Base-by-base conservation (phyloP, 2,113 vertebrate species). In the Etheostoma spectabile region DNA sequence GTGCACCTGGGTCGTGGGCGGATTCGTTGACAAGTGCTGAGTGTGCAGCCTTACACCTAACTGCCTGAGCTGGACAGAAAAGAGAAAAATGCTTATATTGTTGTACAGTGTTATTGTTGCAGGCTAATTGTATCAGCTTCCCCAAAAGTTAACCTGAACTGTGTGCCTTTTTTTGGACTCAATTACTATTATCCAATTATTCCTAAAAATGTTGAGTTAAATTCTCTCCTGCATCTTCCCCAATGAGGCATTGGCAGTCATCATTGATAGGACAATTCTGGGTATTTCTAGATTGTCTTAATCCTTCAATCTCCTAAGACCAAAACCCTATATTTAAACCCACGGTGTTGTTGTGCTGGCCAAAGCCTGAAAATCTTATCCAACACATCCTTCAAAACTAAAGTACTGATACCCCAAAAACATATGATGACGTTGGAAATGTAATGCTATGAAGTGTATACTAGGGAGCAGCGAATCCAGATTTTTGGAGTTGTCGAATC, bases 1-100 rank as follows among this genome's bases (percentile, higher is more conserved):
- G 82, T 52, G 80, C 61, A 74, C 86, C 66, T 56, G 79, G 76
- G 78, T 79, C 62, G 68, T 33, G 79, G 74, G 82, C 73, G 80
- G 82, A 80, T 86, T 89, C 86, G 82, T 89, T 85, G n/a, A 83
- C 83, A 81, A 80, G 77, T 77, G 80, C 64, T 61, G 86, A 83
- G 73, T n/a, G 78, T 14, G 79, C n/a, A 85, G 71, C 49, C 68
- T 91, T 85, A 84, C 86, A 81, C 75, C 71, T 65, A n/a, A 59
- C 77, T 81, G 71, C n/a, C 81, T 71, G 76, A 87, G 80, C 80
- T 51, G 19, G 61, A 56, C 48, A 30, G 30, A n/a, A 69, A 46
- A 62, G 69, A 74, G 59, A 49, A 46, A 69, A 60, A 49, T 5
- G 30, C 60, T n/a, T 11, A 13, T 35, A 56, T 74, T 60, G 46